Evolutionary conservation across 35 echinoderm and acorn worm species (phyloP).

Genomic region (Apostichopus parvimensis): DNA sequence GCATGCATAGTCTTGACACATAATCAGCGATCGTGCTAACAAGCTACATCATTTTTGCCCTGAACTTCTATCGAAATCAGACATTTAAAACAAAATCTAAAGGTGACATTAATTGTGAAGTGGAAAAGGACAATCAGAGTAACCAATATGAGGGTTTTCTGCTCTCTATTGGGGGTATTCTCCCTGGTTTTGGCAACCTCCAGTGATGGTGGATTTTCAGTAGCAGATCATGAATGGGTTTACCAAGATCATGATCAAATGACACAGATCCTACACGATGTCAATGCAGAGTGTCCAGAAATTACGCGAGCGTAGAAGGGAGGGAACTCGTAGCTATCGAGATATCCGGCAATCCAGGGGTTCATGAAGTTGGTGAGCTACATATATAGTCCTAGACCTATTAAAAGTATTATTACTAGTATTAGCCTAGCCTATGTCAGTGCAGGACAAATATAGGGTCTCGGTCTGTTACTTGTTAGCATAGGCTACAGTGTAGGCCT

Average conservation of each 20-base stretch:
- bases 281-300: constrained; percentile 74
- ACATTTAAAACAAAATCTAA: neutral
- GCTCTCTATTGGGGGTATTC: constrained; percentile 19
- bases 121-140: neutral
- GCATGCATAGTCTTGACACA: too few relatives aligned
- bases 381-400: neutral
- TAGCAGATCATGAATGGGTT: constrained; percentile 3
- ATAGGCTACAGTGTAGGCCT: too few relatives aligned
- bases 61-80: too few relatives aligned
- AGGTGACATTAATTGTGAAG: neutral
- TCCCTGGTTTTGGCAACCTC: constrained; percentile 8
- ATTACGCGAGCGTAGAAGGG: constrained; percentile 73
- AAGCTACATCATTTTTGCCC: too few relatives aligned
- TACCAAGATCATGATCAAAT: constrained; percentile 25
- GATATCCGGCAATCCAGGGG: constrained; percentile 79
- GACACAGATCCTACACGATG: constrained; percentile 59
- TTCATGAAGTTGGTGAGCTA: constrained; percentile 87
- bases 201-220: constrained; percentile 19
- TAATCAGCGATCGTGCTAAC: too few relatives aligned
- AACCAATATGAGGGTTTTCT: neutral
- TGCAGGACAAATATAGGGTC: too few relatives aligned
- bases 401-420: neutral
- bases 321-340: constrained; percentile 76
- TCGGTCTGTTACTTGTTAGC: too few relatives aligned
- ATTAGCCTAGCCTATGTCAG: too few relatives aligned